Percentiles rank a stretch among this genome's conserved stretches.
phyloP scores from a whole-genome alignment of 2,888 invertebrate species.

The Acleris cristana region DNA sequence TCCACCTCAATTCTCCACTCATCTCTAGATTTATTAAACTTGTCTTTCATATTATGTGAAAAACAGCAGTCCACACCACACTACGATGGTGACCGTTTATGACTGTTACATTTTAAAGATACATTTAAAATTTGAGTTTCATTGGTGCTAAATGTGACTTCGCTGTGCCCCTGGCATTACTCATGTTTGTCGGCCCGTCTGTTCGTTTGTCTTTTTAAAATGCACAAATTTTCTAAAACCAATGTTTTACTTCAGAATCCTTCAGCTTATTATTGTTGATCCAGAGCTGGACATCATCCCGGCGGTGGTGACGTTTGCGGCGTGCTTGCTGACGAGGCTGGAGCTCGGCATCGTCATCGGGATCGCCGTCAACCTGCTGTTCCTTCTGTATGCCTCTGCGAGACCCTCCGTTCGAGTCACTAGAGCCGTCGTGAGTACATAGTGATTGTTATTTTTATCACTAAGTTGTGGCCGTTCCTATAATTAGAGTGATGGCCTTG shows the following conservation, averaged over 20 bases:
- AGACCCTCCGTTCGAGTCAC: slow-evolving; percentile 90
- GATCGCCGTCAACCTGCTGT: slow-evolving; percentile 90
- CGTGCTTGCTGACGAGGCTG: slow-evolving; percentile 91
- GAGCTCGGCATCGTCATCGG: slow-evolving; percentile 95
- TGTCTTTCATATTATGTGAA: no score
- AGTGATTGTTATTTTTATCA: background rate
- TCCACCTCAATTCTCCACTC: no score
- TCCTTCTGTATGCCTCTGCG: slow-evolving; percentile 92
- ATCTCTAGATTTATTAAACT: no score
- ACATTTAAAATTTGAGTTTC: no score
- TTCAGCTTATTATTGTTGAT: slow-evolving; percentile 41
- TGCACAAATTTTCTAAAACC: no score
- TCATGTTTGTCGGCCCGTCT: no score
- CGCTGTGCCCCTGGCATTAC: no score
- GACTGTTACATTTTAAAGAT: no score
- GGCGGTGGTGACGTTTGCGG: slow-evolving; percentile 90
- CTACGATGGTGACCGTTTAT: no score
- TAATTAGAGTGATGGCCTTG: background rate
- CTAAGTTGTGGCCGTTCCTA: background rate
- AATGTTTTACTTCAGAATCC: background rate
- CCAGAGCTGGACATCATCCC: slow-evolving; percentile 94
- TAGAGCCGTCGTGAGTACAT: slow-evolving; percentile 82
- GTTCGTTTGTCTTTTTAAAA: no score
- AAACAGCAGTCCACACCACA: no score
- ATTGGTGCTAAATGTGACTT: no score